Evolutionary conservation across 2,888 invertebrate species (phyloP).

Genomic region (Ornithoptera alexandrae): DNA sequence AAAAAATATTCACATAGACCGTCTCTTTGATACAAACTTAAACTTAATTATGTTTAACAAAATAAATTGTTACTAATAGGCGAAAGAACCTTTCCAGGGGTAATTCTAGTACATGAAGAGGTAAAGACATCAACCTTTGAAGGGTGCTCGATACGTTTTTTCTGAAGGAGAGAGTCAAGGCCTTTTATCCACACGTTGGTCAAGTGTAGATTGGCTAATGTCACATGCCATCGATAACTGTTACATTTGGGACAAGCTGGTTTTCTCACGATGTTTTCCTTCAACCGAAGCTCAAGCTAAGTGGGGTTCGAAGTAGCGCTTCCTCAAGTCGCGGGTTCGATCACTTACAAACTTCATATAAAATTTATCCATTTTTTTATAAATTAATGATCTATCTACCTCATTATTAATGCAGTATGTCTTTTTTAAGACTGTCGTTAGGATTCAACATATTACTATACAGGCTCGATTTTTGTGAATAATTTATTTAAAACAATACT

Average conservation of each 20-base stretch:
- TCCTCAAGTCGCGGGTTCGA: too few species aligned
- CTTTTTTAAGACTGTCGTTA: background rate
- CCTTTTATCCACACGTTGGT: too few species aligned
- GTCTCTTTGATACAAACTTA: slow-evolving; percentile 38
- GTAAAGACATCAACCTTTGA: slow-evolving; percentile 13
- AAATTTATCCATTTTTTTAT: too few species aligned
- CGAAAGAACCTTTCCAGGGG: slow-evolving; percentile 46
- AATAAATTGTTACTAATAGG: slow-evolving; percentile 47
- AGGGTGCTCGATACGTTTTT: background rate
- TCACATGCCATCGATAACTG: too few species aligned
- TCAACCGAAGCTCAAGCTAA: too few species aligned
- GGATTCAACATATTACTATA: background rate
- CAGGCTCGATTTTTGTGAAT: slow-evolving; percentile 10
- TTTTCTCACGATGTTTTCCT: too few species aligned
- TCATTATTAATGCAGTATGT: background rate
- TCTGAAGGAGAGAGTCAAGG: too few species aligned
- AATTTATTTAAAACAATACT: slow-evolving; percentile 16
- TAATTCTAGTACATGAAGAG: slow-evolving; percentile 35
- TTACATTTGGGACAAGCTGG: too few species aligned
- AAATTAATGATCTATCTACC: background rate
- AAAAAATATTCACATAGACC: slow-evolving; percentile 27
- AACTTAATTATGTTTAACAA: slow-evolving; percentile 39
- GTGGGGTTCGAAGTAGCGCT: too few species aligned
- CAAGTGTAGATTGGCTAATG: too few species aligned
- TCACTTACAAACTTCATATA: too few species aligned